Evolutionary conservation across 1,140 invertebrate species (phyloP).

Genomic region (Microplitis mediator): DNA sequence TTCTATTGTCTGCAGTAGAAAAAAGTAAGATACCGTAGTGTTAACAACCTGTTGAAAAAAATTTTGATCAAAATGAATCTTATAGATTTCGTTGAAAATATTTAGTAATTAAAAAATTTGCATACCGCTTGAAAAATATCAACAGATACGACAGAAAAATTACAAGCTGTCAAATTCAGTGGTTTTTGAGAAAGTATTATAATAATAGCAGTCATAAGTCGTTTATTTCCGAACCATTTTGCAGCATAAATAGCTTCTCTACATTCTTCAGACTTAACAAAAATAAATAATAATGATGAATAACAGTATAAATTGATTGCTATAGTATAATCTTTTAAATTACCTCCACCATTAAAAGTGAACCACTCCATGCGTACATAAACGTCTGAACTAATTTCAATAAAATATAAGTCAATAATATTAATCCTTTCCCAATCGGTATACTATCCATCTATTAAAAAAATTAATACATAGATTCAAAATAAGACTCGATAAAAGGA

Average conservation of each 20-base stretch:
- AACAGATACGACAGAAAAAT: slow-evolving; percentile 30
- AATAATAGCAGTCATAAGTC: slow-evolving; percentile 16
- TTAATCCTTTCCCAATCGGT: neutral
- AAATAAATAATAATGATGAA: neutral
- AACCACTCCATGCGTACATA: slow-evolving; percentile 30
- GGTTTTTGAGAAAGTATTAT: slow-evolving; percentile 34
- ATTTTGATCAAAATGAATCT: neutral
- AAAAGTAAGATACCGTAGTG: slow-evolving; percentile 23
- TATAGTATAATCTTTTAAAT: too few species aligned
- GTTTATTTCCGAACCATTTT: slow-evolving; percentile 21
- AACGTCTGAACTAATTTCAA: slow-evolving; percentile 32
- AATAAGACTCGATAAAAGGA: too few species aligned
- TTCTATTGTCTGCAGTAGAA: slow-evolving; percentile 11
- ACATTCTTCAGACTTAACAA: slow-evolving; percentile 31
- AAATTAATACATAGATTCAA: too few species aligned
- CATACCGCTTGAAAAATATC: slow-evolving; percentile 34
- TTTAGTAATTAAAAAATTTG: too few species aligned
- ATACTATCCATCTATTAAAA: slow-evolving; percentile 1
- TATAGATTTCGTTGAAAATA: too few species aligned
- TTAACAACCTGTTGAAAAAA: slow-evolving; percentile 10
- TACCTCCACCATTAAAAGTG: slow-evolving; percentile 26
- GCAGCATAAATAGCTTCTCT: slow-evolving; percentile 6
- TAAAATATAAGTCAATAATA: slow-evolving; percentile 8
- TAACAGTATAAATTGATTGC: too few species aligned
- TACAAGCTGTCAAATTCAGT: slow-evolving; percentile 26